Percentiles rank a stretch among this genome's conserved stretches.
phyloP scores from a whole-genome alignment of 2,888 invertebrate species.

The Lepidocyrtoides sp. region DNA sequence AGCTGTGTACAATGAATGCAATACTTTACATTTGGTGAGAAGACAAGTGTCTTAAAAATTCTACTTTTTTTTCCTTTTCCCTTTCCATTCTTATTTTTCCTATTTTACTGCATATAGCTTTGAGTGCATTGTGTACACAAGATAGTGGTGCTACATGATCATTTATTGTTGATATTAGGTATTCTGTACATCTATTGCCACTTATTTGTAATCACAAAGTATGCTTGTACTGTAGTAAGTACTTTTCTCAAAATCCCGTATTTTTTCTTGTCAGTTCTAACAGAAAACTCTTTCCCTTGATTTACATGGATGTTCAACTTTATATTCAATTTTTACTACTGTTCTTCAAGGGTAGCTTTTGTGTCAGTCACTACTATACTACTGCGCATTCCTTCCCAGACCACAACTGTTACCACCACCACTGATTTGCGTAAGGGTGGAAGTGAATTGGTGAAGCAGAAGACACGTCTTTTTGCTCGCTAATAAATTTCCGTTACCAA shows the following conservation, averaged over 20 bases:
- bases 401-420: background rate
- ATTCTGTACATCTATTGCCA: constrained; percentile 53
- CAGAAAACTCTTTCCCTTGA: background rate
- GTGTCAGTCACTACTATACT: background rate
- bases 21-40: constrained; percentile 1
- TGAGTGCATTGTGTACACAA: background rate
- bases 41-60: constrained; percentile 74
- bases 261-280: background rate
- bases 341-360: background rate
- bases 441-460: constrained; percentile 49
- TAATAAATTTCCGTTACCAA: constrained; percentile 76
- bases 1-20: background rate
- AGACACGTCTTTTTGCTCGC: constrained; percentile 23
- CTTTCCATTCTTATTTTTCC: background rate
- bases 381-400: constrained; percentile 29
- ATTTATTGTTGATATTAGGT: constrained; percentile 54
- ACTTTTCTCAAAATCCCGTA: background rate
- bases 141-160: background rate
- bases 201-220: constrained; percentile 6
- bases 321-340: constrained; percentile 44
- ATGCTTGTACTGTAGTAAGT: background rate
- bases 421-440: constrained; percentile 74
- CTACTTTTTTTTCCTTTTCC: constrained; percentile 26
- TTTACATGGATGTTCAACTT: background rate
- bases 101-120: background rate